Evolutionary conservation across 2,888 invertebrate species (phyloP).

Genomic region (Cantharis nigra): DNA sequence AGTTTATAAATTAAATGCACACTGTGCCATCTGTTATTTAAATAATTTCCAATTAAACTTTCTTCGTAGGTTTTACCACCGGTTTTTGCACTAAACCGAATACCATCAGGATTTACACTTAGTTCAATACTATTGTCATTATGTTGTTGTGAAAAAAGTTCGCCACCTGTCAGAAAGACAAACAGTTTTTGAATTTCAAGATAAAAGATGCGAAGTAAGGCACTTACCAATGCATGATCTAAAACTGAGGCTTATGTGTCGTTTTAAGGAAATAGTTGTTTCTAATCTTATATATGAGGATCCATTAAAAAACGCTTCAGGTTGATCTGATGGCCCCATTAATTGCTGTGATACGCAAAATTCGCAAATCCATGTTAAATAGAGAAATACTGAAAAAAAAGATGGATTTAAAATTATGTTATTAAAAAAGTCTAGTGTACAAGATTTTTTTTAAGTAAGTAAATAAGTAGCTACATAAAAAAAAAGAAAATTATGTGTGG

Average conservation of each 20-base stretch:
- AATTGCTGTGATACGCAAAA: slow-evolving; percentile 15
- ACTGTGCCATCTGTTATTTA: slow-evolving; percentile 84
- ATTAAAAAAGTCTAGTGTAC: too few relatives aligned
- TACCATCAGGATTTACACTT: slow-evolving; percentile 54
- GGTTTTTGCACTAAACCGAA: slow-evolving; percentile 58
- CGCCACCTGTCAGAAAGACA: slow-evolving; percentile 62
- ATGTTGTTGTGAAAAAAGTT: slow-evolving; percentile 71
- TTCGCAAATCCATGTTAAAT: slow-evolving; percentile 14
- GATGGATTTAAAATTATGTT: too few relatives aligned
- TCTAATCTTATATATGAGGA: slow-evolving; percentile 75
- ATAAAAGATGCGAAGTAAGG: not conserved
- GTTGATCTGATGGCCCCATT: slow-evolving; percentile 63
- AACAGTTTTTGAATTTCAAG: not conserved
- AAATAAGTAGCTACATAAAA: too few relatives aligned
- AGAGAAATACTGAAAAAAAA: slow-evolving; percentile 12
- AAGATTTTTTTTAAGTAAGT: too few relatives aligned
- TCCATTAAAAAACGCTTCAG: slow-evolving; percentile 85
- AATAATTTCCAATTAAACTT: slow-evolving; percentile 67
- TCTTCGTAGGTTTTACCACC: slow-evolving; percentile 62
- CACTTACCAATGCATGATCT: slow-evolving; percentile 71
- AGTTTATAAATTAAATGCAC: slow-evolving; percentile 67
- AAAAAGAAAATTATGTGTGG: too few relatives aligned
- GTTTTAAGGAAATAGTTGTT: slow-evolving; percentile 75
- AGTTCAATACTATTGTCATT: slow-evolving; percentile 57
- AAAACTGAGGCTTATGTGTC: slow-evolving; percentile 82